A percentile compares a stretch with the other conserved stretches of the same genome.
Conservation (phyloP, 2,113 vertebrate species). For the Ailurus styani region DNA sequence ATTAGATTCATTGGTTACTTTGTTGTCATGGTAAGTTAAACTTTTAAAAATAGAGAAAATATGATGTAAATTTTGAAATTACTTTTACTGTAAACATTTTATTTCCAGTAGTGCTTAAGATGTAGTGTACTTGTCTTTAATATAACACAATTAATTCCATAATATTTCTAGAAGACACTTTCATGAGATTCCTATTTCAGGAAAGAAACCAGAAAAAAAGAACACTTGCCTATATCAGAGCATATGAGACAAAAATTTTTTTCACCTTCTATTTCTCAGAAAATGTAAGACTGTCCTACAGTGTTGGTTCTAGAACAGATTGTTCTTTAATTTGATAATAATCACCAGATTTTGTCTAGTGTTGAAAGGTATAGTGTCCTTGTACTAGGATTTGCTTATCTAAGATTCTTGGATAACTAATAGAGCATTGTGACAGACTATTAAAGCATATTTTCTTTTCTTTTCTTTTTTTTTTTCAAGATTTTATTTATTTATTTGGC, state of each 20-base stretch:
- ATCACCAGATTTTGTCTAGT: neutral
- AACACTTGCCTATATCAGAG: neutral
- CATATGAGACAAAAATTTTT: neutral
- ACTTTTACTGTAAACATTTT: slow-evolving; percentile 47
- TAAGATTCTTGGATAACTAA: neutral
- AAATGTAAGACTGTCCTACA: neutral
- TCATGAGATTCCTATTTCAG: neutral
- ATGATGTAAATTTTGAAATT: slow-evolving; percentile 48
- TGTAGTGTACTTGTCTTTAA: slow-evolving; percentile 15
- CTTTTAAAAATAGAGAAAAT: slow-evolving; percentile 71
- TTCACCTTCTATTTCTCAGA: neutral
- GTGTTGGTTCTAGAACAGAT: neutral
- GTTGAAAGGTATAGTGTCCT: neutral
- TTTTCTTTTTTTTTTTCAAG: too few species aligned
- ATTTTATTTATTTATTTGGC: too few species aligned
- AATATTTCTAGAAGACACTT: neutral
- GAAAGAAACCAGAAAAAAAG: neutral
- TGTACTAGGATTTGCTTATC: neutral
- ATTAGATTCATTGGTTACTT: slow-evolving; percentile 60
- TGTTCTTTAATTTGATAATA: neutral
- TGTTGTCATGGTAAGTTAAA: slow-evolving; percentile 72
- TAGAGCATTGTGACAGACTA: neutral
- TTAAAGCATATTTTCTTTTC: neutral
- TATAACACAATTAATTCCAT: neutral
- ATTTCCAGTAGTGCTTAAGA: neutral